A percentile compares a stretch with the other conserved stretches of the same genome.
These are phyloP conservation scores for Melanaphis sacchari DNA, from an alignment of 1,140 invertebrate genomes.

Conservation along the genomic window DNA sequence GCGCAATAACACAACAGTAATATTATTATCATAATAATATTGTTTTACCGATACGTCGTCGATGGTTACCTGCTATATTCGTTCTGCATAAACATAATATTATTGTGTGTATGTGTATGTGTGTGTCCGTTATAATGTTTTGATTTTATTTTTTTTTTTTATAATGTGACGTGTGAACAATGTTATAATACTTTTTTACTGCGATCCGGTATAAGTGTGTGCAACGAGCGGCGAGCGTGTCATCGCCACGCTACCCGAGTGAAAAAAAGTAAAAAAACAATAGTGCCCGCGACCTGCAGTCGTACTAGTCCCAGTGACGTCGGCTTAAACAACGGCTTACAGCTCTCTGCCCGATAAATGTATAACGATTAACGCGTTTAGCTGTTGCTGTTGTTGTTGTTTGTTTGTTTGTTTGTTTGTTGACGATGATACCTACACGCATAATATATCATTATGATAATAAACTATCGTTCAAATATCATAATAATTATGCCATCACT, in stretches of 20 bases:
- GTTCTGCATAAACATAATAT: background rate
- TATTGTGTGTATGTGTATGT: too few species aligned
- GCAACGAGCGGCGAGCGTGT: background rate
- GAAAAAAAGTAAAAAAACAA: background rate
- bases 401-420: too few species aligned
- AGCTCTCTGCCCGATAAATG: too few species aligned
- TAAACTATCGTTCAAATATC: background rate
- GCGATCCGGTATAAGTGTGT: too few species aligned
- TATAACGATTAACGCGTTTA: background rate
- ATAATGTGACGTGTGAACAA: too few species aligned
- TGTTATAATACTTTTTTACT: too few species aligned
- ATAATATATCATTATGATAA: too few species aligned
- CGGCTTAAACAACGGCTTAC: background rate
- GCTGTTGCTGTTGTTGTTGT: too few species aligned
- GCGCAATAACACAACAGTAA: background rate
- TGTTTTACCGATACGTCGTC: background rate
- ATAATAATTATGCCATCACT: background rate
- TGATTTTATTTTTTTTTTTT: background rate
- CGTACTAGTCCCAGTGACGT: too few species aligned
- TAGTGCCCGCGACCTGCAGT: background rate
- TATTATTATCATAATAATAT: background rate
- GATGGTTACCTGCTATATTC: background rate
- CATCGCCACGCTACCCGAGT: background rate
- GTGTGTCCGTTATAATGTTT: background rate
- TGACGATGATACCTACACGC: too few species aligned